Conservation (phyloP, 2,113 vertebrate genomes). For the Zonotrichia leucophrys region DNA sequence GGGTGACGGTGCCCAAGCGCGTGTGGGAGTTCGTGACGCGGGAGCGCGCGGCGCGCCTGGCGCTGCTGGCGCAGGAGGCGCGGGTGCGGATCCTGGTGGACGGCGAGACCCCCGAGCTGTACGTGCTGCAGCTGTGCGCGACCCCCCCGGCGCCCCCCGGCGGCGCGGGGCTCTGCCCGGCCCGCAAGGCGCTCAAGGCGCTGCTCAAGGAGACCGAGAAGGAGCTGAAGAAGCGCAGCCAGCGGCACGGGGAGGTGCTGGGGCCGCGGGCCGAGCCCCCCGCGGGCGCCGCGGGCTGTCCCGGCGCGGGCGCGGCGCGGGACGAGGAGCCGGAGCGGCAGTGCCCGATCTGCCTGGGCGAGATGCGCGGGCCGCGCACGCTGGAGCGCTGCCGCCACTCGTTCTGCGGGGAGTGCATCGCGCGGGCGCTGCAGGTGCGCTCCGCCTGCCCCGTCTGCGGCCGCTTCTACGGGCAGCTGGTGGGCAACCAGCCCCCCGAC, state of each 20-base stretch:
- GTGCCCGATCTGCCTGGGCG: conserved; percentile 94
- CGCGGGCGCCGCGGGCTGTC: neutral
- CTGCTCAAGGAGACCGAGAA: conserved; percentile 75
- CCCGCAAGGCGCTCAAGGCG: conserved; percentile 76
- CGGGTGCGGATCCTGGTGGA: conserved; percentile 87
- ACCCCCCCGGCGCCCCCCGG: conserved; percentile 16
- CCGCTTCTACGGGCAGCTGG: conserved; percentile 90
- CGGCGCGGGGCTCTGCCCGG: conserved; percentile 64
- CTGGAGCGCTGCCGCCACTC: conserved; percentile 91
- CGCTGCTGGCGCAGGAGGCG: conserved; percentile 89
- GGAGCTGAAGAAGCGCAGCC: conserved; percentile 75
- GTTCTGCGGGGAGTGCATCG: conserved; percentile 90
- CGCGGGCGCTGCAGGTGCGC: conserved; percentile 91
- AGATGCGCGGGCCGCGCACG: conserved; percentile 88
- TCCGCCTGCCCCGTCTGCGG: conserved; percentile 92
- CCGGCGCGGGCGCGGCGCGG: neutral
- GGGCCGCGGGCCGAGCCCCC: neutral
- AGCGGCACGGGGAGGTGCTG: conserved; percentile 72
- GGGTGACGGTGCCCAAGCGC: neutral
- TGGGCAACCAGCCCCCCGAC: conserved; percentile 92
- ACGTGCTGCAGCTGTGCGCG: conserved; percentile 86
- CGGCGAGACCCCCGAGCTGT: conserved; percentile 92
- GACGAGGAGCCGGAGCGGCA: conserved; percentile 64
- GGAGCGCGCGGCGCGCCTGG: conserved; percentile 76
- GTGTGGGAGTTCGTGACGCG: conserved; percentile 38